Base-by-base conservation (phyloP, 2,888 invertebrate genomes). In the Parnassius orleans region DNA sequence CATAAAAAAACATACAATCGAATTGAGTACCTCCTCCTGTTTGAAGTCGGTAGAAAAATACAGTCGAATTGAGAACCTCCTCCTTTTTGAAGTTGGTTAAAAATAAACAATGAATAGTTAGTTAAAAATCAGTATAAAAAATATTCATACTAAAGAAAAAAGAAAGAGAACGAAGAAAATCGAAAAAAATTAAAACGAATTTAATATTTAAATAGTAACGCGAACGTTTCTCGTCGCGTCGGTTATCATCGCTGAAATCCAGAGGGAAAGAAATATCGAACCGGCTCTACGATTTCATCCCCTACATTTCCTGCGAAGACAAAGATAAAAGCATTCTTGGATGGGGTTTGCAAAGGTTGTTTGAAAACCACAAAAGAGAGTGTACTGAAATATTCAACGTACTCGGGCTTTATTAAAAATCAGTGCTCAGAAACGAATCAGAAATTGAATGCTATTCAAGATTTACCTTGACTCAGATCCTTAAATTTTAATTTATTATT, bases 241-340 rank as follows among this genome's bases (percentile, higher is more conserved):
- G 51, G 14, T 41, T 61, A 42, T 53, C 52, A 53, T 47, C 48
- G 53, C 19, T 10, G 52, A 57, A 57, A 53, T 53, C 61, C 57
- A 47, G 57, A 52, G 61, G 61, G 56, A 61, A 50, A 41, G 53
- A 52, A 48, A 64, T 64, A 66, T 64, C 65, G 66, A 66, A 53
- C 63, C 56, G 61, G 44, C 41, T 44, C 57, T 51, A 53, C 43
- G 61, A 63, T 69, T 68, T 70, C 67, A 72, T 73, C 70, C 71
- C 68, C 69, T 68, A 74, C 79, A 79, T 83, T 83, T 81, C 46
- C 78, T 81, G 76, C 74, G 66, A 68, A 75, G 75, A 76, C 78
- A 73, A 75, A 83, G 81, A 83, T 82, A 82, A 85, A 80, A 80
- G 77, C 79, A 65, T 77, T 72, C 73, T 71, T 74, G 72, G 67